Percentiles rank a stretch among this genome's conserved stretches.
These are phyloP conservation scores for Mycetomoellerius zeteki DNA, from an alignment of 1,140 invertebrate genomes.

Conservation along the genomic window DNA sequence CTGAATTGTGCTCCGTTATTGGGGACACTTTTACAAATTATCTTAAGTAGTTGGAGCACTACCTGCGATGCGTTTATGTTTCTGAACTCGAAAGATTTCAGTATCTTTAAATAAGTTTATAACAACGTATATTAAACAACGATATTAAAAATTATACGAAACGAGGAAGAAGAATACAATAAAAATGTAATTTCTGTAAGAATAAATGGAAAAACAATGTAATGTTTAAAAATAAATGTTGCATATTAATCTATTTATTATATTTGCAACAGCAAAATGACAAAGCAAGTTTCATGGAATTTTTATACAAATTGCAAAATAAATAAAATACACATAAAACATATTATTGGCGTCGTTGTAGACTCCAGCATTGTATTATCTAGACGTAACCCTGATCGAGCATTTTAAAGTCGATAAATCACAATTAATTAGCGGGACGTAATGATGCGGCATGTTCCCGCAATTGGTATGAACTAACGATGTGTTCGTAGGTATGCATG, in stretches of 20 bases:
- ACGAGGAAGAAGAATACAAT: background rate
- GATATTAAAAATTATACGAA: background rate
- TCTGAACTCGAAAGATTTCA: background rate
- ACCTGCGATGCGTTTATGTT: conserved; percentile 8
- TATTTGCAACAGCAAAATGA: background rate
- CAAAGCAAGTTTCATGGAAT: background rate
- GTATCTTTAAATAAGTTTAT: background rate
- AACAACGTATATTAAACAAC: background rate
- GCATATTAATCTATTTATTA: background rate
- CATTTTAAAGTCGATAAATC: conserved; percentile 86
- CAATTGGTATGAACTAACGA: conserved; percentile 84
- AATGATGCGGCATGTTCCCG: conserved; percentile 86
- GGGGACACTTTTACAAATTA: conserved; percentile 17
- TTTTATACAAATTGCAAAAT: background rate
- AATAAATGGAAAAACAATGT: background rate
- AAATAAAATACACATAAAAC: background rate
- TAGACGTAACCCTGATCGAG: conserved; percentile 68
- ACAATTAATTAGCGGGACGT: conserved; percentile 87
- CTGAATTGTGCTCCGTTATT: background rate
- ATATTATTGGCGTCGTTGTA: conserved; percentile 34
- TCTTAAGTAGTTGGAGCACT: conserved; percentile 7
- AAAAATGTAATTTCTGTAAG: background rate
- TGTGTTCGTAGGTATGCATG: conserved; percentile 67
- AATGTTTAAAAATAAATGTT: background rate
- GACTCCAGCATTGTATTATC: conserved; percentile 71